Evolutionary conservation across 2,113 vertebrate genomes (phyloP), one percentile per base, ranked within the genome.

Genomic region (Urocynchramus pylzowi): DNA sequence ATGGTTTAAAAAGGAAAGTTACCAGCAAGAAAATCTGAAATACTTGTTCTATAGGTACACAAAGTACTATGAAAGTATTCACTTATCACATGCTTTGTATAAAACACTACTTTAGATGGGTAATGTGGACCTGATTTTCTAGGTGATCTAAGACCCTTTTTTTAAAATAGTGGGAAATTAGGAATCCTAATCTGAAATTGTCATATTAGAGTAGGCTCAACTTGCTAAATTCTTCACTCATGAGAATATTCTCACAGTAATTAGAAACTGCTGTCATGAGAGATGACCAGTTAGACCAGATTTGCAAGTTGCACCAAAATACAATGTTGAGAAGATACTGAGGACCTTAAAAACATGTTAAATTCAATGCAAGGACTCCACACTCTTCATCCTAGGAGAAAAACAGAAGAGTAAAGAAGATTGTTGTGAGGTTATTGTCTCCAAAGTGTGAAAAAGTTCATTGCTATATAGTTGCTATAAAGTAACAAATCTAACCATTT

Each of bases 361-460:
- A 81, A 70, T 81, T 93, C 87, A 94, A 0, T 84, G 65, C 76
- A 91, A 89, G 60, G 89, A 89, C 64, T 78, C 75, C 37, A 70
- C 24, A 16, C 27, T 97, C 96, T 97, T 97, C 90, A 82, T 70
- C 77, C 96, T 96, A 80, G 52, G 20, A 31, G 26, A 64, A 75
- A 94, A 96, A 96, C 20, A 95, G 33, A 95, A 78, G 21, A 90
- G 39, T 24, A 81, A 63, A 85, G 27, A 56, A 90, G 22, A 82
- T 78, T 83, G 9, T 15, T 8, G 10, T 20, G 18, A 47, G 52
- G 9, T 56, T 84, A 54, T 86, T 77, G 84, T 42, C 15, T 84
- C 33, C 35, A 13, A 42, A 60, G 18, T 56, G 21, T 64, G 24
- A 68, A 52, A 81, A 53, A 49, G 31, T 77, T 69, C 30, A 63